phyloP scores from a whole-genome alignment of 2,888 invertebrate species.

The Scaeva pyrastri region DNA sequence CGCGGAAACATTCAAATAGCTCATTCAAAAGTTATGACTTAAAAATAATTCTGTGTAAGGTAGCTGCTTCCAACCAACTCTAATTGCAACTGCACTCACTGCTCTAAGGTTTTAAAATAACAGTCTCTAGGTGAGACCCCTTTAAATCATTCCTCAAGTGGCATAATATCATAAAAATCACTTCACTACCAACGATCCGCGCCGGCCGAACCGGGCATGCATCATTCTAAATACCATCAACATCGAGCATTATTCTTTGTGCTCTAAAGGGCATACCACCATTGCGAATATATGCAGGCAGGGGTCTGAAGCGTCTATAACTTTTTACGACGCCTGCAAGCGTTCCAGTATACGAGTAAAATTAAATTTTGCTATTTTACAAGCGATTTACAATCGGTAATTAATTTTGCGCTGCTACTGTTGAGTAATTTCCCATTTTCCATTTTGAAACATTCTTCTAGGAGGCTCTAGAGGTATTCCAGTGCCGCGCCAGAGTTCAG shows the following conservation, averaged over 20 bases:
- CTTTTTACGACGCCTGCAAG: conserved; percentile 69
- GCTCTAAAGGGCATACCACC: too few species aligned
- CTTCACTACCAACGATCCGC: conserved; percentile 30
- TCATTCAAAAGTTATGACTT: neutral
- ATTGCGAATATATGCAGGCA: neutral
- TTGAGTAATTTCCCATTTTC: conserved; percentile 70
- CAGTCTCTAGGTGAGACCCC: conserved; percentile 46
- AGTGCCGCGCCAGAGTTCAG: too few species aligned
- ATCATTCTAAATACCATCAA: too few species aligned
- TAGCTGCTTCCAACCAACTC: neutral
- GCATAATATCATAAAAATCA: conserved; percentile 66
- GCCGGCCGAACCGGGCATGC: too few species aligned
- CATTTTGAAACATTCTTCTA: conserved; percentile 43
- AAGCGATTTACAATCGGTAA: conserved; percentile 69
- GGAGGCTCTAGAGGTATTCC: neutral
- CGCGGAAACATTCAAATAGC: conserved; percentile 21
- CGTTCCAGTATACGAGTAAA: conserved; percentile 73
- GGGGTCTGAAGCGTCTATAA: conserved; percentile 34
- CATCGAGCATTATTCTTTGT: too few species aligned
- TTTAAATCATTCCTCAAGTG: conserved; percentile 73
- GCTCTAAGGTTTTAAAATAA: neutral
- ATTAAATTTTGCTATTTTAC: conserved; percentile 76
- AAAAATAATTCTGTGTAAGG: neutral
- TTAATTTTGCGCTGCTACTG: conserved; percentile 72
- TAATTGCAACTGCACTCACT: conserved; percentile 20